These are phyloP conservation scores for Catajapyx aquilonaris DNA, from an alignment of 1,140 invertebrate species.

Conservation along the genomic window DNA sequence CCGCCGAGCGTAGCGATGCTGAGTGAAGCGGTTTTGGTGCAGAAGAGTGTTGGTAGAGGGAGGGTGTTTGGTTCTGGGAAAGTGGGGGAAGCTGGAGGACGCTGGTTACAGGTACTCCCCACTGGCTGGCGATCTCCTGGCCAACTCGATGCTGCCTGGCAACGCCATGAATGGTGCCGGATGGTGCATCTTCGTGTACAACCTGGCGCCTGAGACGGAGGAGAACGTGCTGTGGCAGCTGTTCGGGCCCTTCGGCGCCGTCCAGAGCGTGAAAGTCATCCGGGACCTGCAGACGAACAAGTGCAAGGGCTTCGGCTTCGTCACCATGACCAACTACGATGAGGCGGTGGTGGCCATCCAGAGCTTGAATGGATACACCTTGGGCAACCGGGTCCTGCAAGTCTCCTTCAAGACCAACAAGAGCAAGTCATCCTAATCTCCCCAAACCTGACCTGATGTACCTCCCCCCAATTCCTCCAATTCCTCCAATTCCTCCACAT, in stretches of 20 bases:
- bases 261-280: conserved; percentile 95
- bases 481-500: no score
- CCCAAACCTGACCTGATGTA: no score
- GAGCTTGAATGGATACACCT: conserved; percentile 89
- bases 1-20: no score
- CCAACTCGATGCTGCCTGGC: conserved; percentile 64
- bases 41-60: no score
- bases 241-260: conserved; percentile 96
- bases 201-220: conserved; percentile 92
- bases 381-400: conserved; percentile 92
- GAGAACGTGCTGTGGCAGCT: conserved; percentile 97
- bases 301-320: conserved; percentile 99
- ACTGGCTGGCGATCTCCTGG: conserved; percentile 73
- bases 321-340: conserved; percentile 99
- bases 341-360: conserved; percentile 94
- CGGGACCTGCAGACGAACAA: conserved; percentile 94
- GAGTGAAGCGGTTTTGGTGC: no score
- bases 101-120: conserved; percentile 72
- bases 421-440: conserved; percentile 75
- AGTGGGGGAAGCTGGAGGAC: no score
- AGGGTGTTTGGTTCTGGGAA: no score
- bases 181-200: conserved; percentile 99
- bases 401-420: conserved; percentile 96
- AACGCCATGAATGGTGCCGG: conserved; percentile 64
- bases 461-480: no score